Base-by-base conservation (phyloP, 1,140 invertebrate species). In the Luehdorfia chinensis region DNA sequence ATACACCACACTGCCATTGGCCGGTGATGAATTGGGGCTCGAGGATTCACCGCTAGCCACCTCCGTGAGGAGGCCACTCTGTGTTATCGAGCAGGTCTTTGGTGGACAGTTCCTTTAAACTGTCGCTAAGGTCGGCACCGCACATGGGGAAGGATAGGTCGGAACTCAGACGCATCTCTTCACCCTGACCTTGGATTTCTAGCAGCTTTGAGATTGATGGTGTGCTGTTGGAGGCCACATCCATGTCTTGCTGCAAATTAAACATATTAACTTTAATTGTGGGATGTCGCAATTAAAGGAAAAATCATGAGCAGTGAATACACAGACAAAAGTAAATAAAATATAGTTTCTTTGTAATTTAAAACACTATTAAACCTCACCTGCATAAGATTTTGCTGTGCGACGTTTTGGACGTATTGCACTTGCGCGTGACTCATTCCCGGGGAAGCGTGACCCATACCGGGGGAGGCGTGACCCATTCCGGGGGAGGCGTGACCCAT, bases 21-120 rank as follows among this genome's bases (percentile, higher is more conserved):
- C n/a, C n/a, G n/a, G n/a, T n/a, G n/a, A n/a, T n/a, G n/a, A n/a
- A n/a, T n/a, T n/a, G n/a, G n/a, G n/a, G n/a, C n/a, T n/a, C n/a
- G n/a, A n/a, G n/a, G n/a, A n/a, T n/a, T n/a, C n/a, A n/a, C n/a
- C n/a, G n/a, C 12, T 28, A 21, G 13, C 41, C 25, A 9, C 9
- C 14, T 1, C 11, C 12, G 4, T 18, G 14, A n/a, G 18, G 6
- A 6, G 33, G 12, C 18, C 33, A 14, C 11, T 36, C 39, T 33
- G 33, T 48, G 12, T 48, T 32, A 7, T 36, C 51, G 13, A 56
- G 47, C 23, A 67, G 48, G 49, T 75, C 71, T 19, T 50, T 55
- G 25, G 71, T 73, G 49, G 65, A 67, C 1, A 75, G 66, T 1
- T 58, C 21, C 33, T 56, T 64, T 44, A 73, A 65, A 28, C 61